These are phyloP conservation scores for Crocidura indochinensis DNA, from an alignment of 2,797 vertebrate genomes.

Conservation along the genomic window DNA sequence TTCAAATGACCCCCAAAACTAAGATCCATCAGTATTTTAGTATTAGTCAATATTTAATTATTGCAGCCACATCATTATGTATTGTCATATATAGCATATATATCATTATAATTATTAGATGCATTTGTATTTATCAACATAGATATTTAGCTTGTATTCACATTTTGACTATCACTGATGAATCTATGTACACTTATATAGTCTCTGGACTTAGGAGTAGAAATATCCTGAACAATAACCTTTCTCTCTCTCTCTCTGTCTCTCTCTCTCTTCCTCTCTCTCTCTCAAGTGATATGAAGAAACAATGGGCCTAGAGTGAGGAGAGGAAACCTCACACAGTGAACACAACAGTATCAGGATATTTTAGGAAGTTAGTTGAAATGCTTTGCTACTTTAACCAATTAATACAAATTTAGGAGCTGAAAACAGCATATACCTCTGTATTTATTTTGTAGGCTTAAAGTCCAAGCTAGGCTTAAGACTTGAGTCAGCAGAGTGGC, in stretches of 20 bases:
- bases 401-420: not conserved
- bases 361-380: not conserved
- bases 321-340: not conserved
- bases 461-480: not conserved
- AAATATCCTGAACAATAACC: not conserved
- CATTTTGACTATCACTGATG: not conserved
- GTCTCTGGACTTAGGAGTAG: not conserved
- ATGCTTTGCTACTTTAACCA: constrained; percentile 8
- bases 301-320: accelerated
- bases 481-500: not conserved
- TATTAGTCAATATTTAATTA: not conserved
- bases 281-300: not conserved
- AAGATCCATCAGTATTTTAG: not conserved
- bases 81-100: too few relatives aligned
- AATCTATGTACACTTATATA: not conserved
- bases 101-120: too few relatives aligned
- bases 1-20: too few relatives aligned
- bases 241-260: too few relatives aligned
- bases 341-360: too few relatives aligned
- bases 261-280: not conserved
- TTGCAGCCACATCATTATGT: too few relatives aligned
- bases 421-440: not conserved
- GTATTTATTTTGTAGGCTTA: not conserved
- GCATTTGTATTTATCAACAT: not conserved
- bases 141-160: not conserved